phyloP scores from a whole-genome alignment of 2,888 invertebrate genomes.

The Caenorhabditis zanzibari region DNA sequence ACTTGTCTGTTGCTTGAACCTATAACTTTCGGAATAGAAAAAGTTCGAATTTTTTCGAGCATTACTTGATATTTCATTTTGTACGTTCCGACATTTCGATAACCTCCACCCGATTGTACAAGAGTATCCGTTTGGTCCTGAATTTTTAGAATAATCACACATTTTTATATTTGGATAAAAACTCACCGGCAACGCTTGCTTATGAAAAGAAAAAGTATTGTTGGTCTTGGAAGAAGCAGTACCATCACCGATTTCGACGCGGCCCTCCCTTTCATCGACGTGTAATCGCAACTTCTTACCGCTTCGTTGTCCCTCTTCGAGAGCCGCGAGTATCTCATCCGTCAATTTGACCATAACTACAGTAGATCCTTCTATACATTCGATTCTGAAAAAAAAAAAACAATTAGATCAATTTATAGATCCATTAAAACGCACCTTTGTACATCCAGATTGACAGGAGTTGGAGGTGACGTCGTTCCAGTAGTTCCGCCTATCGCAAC shows the following conservation, averaged over 20 bases:
- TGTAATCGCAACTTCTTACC: conserved; percentile 61
- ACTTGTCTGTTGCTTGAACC: conserved; percentile 79
- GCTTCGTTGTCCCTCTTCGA: conserved; percentile 62
- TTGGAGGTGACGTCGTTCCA: conserved; percentile 34
- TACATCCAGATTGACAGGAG: conserved; percentile 50
- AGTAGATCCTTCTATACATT: conserved; percentile 37
- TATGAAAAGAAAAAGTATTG: conserved; percentile 61
- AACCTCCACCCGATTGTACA: conserved; percentile 55
- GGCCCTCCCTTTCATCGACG: conserved; percentile 67
- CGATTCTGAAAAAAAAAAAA: conserved; percentile 34
- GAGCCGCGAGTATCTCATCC: conserved; percentile 78
- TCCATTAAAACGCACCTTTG: conserved; percentile 25
- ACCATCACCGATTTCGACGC: conserved; percentile 62
- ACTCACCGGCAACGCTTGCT: conserved; percentile 56
- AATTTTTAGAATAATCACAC: neutral
- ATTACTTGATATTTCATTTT: conserved; percentile 63
- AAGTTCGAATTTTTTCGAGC: neutral
- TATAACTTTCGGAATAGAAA: conserved; percentile 34
- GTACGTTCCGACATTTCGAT: conserved; percentile 63
- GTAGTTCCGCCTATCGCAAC: conserved; percentile 13
- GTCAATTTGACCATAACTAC: conserved; percentile 78
- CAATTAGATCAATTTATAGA: neutral
- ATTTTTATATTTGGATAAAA: neutral
- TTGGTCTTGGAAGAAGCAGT: conserved; percentile 55
- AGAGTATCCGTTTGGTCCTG: conserved; percentile 63